Conservation (phyloP, 2,797 vertebrate species). For the Mus spretus region DNA sequence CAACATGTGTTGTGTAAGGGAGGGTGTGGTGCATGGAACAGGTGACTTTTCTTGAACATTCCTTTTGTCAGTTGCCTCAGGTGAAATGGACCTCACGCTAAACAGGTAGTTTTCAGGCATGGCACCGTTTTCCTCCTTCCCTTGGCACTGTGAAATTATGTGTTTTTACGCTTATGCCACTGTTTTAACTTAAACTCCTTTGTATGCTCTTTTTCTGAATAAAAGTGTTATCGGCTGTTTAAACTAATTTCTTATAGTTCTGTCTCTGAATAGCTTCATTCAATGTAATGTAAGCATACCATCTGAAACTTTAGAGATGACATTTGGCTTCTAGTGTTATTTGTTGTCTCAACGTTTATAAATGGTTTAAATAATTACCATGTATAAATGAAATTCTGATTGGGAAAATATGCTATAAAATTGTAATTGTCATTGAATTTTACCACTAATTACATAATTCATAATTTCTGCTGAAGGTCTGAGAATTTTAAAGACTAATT, state of each 20-base stretch:
- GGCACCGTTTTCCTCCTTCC: not conserved
- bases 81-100: no score
- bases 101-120: not conserved
- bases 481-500: not conserved
- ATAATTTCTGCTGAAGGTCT: conserved; percentile 11
- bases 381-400: conserved; percentile 30
- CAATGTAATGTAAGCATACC: not conserved
- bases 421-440: not conserved
- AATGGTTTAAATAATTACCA: conserved; percentile 5
- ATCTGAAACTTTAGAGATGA: not conserved
- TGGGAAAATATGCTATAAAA: not conserved
- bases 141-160: not conserved
- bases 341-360: conserved; percentile 34
- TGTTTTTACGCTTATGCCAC: not conserved
- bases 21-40: not conserved
- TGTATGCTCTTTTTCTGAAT: not conserved
- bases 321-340: conserved; percentile 42
- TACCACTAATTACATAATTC: not conserved
- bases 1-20: not conserved
- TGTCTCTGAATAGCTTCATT: conserved; percentile 7
- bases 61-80: not conserved
- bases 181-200: not conserved
- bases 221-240: not conserved
- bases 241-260: conserved; percentile 16
- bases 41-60: not conserved